Evolutionary conservation across 2,888 invertebrate species (phyloP).

Genomic region (Oxyteleia sp.): DNA sequence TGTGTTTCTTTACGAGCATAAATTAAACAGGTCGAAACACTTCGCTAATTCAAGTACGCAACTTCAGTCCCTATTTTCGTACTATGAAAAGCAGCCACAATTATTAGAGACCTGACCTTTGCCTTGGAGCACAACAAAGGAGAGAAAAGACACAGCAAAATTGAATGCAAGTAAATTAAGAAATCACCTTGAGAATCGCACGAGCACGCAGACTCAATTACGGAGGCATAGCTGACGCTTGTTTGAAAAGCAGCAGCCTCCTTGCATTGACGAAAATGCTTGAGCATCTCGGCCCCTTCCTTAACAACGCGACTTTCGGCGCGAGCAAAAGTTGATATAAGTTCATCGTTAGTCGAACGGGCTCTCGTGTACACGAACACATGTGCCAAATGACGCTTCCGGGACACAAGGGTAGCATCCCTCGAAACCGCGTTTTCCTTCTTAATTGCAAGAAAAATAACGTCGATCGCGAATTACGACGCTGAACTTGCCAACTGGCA

Average conservation of each 20-base stretch:
- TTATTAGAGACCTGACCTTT: constrained; percentile 64
- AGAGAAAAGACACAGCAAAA: constrained; percentile 26
- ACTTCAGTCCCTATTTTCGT: constrained; percentile 30
- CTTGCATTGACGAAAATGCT: constrained; percentile 29
- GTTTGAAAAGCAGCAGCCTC: constrained; percentile 37
- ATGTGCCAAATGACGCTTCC: constrained; percentile 63
- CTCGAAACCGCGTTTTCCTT: constrained; percentile 23
- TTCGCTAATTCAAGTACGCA: constrained; percentile 15
- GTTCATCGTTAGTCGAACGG: constrained; percentile 55
- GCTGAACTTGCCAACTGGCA: constrained; percentile 39
- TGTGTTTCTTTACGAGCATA: constrained; percentile 19
- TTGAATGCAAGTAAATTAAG: constrained; percentile 59
- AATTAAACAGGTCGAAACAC: constrained; percentile 30
- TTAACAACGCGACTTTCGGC: constrained; percentile 39
- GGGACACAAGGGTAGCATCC: constrained; percentile 51
- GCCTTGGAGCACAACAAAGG: constrained; percentile 38
- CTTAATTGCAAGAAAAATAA: constrained; percentile 69
- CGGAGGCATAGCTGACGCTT: constrained; percentile 43
- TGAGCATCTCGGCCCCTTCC: constrained; percentile 29
- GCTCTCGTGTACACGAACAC: constrained; percentile 52
- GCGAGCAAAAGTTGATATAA: constrained; percentile 62
- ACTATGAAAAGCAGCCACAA: constrained; percentile 34
- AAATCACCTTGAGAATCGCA: constrained; percentile 58
- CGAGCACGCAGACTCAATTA: constrained; percentile 75
- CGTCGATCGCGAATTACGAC: constrained; percentile 39